Evolutionary conservation across 2,888 invertebrate genomes (phyloP).

Genomic region (Falcaria lacertinaria): DNA sequence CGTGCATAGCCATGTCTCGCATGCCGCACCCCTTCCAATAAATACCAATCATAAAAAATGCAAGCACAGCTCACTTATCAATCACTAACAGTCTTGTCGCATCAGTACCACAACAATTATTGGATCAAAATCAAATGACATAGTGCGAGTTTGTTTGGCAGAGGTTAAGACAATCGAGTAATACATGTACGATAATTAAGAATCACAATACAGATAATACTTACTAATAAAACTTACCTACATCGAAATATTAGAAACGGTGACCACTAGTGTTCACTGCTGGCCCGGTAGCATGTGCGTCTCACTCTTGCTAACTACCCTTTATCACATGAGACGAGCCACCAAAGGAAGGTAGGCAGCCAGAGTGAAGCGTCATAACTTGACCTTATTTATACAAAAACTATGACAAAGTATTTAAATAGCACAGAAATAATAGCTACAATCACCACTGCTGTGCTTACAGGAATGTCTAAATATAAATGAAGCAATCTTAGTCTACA

Average conservation of each 20-base stretch:
- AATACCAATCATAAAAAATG: too few species aligned
- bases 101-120: conserved; percentile 57
- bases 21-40: too few species aligned
- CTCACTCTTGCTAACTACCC: conserved; percentile 1
- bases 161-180: conserved; percentile 54
- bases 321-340: not conserved
- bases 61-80: conserved; percentile 1
- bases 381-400: conserved; percentile 17
- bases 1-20: not conserved
- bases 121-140: conserved; percentile 44
- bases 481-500: conserved; percentile 26
- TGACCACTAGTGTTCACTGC: conserved; percentile 48
- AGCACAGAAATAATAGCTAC: conserved; percentile 14
- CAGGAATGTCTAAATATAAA: conserved; percentile 45
- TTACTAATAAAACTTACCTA: conserved; percentile 66
- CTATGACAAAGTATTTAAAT: conserved; percentile 6
- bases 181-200: conserved; percentile 61
- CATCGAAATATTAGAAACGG: conserved; percentile 54
- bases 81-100: conserved; percentile 37
- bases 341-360: conserved; percentile 14
- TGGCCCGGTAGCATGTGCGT: conserved; percentile 9
- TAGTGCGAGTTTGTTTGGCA: conserved; percentile 55
- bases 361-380: conserved; percentile 29
- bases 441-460: conserved; percentile 29
- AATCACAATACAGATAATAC: conserved; percentile 77